Evolutionary conservation across 2,797 vertebrate species (phyloP).

Genomic region (Characodon lateralis): DNA sequence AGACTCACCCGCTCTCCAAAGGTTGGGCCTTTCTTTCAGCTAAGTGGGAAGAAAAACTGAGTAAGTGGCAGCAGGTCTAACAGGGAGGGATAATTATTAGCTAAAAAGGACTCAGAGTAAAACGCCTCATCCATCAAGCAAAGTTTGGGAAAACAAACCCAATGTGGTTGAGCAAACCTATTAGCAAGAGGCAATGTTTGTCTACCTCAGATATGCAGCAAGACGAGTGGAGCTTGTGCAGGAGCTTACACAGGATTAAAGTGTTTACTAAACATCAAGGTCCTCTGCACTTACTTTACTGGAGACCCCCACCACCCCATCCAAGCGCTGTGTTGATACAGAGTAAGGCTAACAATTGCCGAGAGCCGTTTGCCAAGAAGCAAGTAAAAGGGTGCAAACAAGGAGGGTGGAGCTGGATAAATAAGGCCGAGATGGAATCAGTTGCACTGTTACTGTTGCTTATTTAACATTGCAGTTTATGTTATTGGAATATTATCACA

Average conservation of each 20-base stretch:
- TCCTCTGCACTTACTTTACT: constrained; percentile 60
- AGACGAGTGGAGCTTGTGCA: constrained; percentile 59
- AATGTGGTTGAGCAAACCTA: constrained; percentile 72
- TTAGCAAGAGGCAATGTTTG: constrained; percentile 72
- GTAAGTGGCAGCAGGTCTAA: constrained; percentile 33
- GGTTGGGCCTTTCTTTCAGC: constrained; percentile 27
- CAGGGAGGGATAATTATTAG: constrained; percentile 52
- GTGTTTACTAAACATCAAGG: constrained; percentile 79
- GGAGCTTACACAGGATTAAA: constrained; percentile 79
- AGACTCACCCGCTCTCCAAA: constrained; percentile 31
- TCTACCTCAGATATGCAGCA: constrained; percentile 57
- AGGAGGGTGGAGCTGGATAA: constrained; percentile 49
- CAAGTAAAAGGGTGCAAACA: constrained; percentile 54
- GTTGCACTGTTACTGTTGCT: constrained; percentile 36
- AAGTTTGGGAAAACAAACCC: constrained; percentile 64
- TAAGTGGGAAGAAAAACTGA: constrained; percentile 24
- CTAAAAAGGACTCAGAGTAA: constrained; percentile 57
- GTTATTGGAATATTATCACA: constrained; percentile 35
- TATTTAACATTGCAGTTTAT: constrained; percentile 33
- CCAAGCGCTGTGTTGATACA: constrained; percentile 63
- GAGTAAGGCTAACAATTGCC: constrained; percentile 60
- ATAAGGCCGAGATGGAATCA: constrained; percentile 48
- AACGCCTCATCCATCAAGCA: constrained; percentile 62
- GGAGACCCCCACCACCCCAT: constrained; percentile 47
- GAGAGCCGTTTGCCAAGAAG: constrained; percentile 51